phyloP scores from a whole-genome alignment of 2,888 invertebrate genomes.

The Tinea semifulvella region DNA sequence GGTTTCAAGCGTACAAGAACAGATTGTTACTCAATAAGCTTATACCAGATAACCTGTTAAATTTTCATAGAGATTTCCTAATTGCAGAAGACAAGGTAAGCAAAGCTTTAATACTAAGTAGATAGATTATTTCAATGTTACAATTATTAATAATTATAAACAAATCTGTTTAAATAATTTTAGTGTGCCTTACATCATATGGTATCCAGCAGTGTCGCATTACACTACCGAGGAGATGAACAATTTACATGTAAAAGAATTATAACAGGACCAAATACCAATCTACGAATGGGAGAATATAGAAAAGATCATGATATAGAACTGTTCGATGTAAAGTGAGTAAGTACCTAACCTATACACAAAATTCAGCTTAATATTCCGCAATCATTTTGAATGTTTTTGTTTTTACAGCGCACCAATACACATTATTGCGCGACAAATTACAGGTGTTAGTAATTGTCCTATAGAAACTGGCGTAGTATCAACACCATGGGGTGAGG shows the following conservation, averaged over 20 bases:
- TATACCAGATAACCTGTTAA: slow-evolving; percentile 59
- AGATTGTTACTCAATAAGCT: slow-evolving; percentile 55
- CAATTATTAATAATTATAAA: not conserved
- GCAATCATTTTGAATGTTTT: not conserved
- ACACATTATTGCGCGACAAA: slow-evolving; percentile 19
- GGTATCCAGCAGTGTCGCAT: slow-evolving; percentile 69
- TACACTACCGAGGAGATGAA: slow-evolving; percentile 64
- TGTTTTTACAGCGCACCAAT: slow-evolving; percentile 18
- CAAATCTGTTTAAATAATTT: slow-evolving; percentile 14
- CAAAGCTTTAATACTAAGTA: not conserved
- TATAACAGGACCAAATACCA: slow-evolving; percentile 13
- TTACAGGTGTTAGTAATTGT: slow-evolving; percentile 52
- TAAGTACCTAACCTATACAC: slow-evolving; percentile 17
- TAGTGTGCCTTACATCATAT: slow-evolving; percentile 74
- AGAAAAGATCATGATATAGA: slow-evolving; percentile 20
- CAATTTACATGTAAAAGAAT: slow-evolving; percentile 23
- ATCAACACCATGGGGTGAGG: slow-evolving; percentile 68
- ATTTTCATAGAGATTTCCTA: slow-evolving; percentile 61
- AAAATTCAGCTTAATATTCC: not conserved
- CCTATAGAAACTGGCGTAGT: slow-evolving; percentile 72
- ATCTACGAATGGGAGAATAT: slow-evolving; percentile 17
- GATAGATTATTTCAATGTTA: not conserved
- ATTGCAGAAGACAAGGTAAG: slow-evolving; percentile 61
- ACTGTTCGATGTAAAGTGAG: slow-evolving; percentile 22
- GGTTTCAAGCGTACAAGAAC: slow-evolving; percentile 62